phyloP scores from a whole-genome alignment of 2,888 invertebrate genomes.

The Megastigmus dorsalis region DNA sequence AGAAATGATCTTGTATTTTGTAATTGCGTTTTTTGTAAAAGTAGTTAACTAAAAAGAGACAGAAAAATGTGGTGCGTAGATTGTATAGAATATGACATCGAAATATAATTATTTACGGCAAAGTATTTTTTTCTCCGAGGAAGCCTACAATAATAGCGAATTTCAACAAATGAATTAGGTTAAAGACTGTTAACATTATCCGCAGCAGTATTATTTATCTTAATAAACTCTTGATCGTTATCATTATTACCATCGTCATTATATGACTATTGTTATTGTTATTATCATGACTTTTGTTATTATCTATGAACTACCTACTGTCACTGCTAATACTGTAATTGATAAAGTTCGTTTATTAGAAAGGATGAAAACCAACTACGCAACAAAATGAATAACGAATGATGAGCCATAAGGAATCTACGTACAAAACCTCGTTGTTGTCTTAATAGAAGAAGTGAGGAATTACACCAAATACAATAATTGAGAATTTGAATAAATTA shows the following conservation, averaged over 20 bases:
- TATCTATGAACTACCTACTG: conserved; percentile 2
- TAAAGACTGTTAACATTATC: conserved; percentile 8
- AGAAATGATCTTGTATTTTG: conserved; percentile 65
- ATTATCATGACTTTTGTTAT: background rate
- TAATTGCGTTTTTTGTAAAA: conserved; percentile 62
- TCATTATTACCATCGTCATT: too few relatives aligned
- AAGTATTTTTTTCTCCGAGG: conserved; percentile 16
- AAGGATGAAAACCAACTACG: background rate
- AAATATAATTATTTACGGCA: conserved; percentile 13
- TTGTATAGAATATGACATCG: conserved; percentile 18
- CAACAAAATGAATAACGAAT: background rate
- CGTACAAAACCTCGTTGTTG: conserved; percentile 32
- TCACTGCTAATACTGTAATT: conserved; percentile 4
- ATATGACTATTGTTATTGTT: background rate
- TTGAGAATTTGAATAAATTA: conserved; percentile 45
- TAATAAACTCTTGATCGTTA: too few relatives aligned
- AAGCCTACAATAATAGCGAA: conserved; percentile 2
- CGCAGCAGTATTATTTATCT: conserved; percentile 38
- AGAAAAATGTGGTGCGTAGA: conserved; percentile 13
- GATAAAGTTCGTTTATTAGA: conserved; percentile 1
- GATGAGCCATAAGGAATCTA: conserved; percentile 7
- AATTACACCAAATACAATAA: conserved; percentile 43
- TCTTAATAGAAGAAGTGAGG: background rate
- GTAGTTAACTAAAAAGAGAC: conserved; percentile 32
- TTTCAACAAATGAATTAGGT: background rate